Conservation (phyloP, 2,888 invertebrate genomes). For the Drosophila kanekoi region DNA sequence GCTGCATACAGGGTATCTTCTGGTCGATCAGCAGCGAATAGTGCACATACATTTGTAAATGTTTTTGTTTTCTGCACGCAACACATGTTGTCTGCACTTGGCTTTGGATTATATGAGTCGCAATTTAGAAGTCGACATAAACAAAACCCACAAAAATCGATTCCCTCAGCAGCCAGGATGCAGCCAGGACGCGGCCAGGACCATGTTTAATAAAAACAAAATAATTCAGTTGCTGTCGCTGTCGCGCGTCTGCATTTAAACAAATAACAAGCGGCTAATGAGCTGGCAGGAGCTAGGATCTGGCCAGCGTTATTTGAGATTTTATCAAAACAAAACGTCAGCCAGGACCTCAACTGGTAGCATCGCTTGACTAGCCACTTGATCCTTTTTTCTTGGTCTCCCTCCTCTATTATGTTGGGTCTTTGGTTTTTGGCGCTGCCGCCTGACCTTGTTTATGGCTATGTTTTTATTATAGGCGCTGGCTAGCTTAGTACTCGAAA, state of each 20-base stretch:
- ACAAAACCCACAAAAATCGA: slow-evolving; percentile 43
- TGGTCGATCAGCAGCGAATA: too few relatives aligned
- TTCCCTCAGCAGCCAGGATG: slow-evolving; percentile 19
- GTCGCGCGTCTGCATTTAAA: slow-evolving; percentile 65
- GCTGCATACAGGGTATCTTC: too few relatives aligned
- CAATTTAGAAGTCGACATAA: slow-evolving; percentile 54
- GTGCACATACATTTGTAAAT: too few relatives aligned
- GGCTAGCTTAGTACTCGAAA: slow-evolving; percentile 50
- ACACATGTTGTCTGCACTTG: slow-evolving; percentile 59
- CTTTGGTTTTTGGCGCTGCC: slow-evolving; percentile 56
- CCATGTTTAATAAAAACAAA: slow-evolving; percentile 24
- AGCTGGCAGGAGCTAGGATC: slow-evolving; percentile 32
- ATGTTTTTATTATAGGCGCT: slow-evolving; percentile 69
- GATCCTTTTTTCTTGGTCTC: slow-evolving; percentile 24
- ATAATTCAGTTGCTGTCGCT: slow-evolving; percentile 43
- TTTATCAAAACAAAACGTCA: slow-evolving; percentile 74
- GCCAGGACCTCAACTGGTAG: slow-evolving; percentile 50
- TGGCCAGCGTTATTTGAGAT: slow-evolving; percentile 70
- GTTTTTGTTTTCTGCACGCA: background rate
- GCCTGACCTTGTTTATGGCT: slow-evolving; percentile 63
- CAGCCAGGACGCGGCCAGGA: slow-evolving; percentile 30
- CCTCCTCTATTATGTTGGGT: background rate
- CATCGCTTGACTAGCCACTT: slow-evolving; percentile 39
- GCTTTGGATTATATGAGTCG: slow-evolving; percentile 44
- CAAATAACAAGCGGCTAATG: slow-evolving; percentile 62